Percentiles rank a stretch among this genome's conserved stretches.
Conservation (phyloP, 2,113 vertebrate species). For the Furnarius figulus region DNA sequence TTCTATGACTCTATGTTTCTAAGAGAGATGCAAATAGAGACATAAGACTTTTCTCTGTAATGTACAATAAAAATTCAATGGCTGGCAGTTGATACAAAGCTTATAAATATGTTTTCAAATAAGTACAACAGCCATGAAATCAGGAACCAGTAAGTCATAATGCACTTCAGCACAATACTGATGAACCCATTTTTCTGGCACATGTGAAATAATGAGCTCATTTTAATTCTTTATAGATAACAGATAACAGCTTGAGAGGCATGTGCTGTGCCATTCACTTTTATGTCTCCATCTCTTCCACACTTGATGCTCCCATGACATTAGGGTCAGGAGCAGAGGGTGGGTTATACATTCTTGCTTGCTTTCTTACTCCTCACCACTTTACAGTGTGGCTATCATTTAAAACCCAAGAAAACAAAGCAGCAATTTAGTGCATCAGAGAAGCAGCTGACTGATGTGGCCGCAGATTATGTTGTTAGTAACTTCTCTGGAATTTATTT, state of each 20-base stretch:
- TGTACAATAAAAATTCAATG: conserved; percentile 66
- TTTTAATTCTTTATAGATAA: conserved; percentile 66
- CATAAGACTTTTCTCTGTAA: conserved; percentile 35
- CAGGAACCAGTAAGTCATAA: conserved; percentile 39
- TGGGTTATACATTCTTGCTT: neutral
- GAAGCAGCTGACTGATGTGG: conserved; percentile 22
- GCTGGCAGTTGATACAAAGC: conserved; percentile 43
- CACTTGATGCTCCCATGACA: neutral
- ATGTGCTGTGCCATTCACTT: neutral
- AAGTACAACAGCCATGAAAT: conserved; percentile 51
- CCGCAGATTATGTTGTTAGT: conserved; percentile 19
- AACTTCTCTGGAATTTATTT: conserved; percentile 31
- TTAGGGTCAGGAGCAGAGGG: neutral
- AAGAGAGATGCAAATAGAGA: conserved; percentile 48
- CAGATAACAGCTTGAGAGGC: conserved; percentile 51
- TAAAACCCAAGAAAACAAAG: neutral
- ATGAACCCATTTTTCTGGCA: conserved; percentile 29
- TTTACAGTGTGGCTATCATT: neutral
- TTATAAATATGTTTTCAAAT: conserved; percentile 63
- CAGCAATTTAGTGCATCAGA: conserved; percentile 16
- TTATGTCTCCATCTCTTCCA: conserved; percentile 20
- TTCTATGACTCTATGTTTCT: neutral
- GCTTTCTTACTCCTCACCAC: neutral
- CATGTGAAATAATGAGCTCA: conserved; percentile 44
- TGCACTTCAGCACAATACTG: conserved; percentile 12